A percentile compares a stretch with the other conserved stretches of the same genome.
Conservation (phyloP, 2,113 vertebrate genomes). For the Microcebus ravelobensis region DNA sequence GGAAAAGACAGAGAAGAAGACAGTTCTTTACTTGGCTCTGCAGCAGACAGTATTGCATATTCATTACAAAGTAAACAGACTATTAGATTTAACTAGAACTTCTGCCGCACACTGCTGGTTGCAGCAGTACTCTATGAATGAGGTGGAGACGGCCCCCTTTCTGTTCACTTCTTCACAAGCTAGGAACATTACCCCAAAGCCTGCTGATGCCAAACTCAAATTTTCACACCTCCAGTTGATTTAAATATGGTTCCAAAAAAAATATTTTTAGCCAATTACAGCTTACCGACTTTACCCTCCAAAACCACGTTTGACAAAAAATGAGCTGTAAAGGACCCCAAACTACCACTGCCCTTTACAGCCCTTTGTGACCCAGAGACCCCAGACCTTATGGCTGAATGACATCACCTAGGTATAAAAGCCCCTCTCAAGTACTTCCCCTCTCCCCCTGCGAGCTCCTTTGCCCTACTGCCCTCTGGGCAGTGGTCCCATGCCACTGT, state of each 20-base stretch:
- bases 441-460: background rate
- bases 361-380: background rate
- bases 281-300: background rate
- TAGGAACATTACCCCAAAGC: background rate
- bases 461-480: background rate
- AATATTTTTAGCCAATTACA: background rate
- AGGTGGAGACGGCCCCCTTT: background rate
- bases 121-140: background rate
- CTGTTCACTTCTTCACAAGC: background rate
- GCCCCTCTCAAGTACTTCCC: background rate
- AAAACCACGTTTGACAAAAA: background rate
- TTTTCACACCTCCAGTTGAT: background rate
- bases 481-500: background rate
- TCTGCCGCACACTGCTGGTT: background rate
- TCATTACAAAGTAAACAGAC: background rate
- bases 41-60: background rate
- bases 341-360: background rate
- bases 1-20: background rate
- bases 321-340: background rate
- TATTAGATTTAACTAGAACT: background rate
- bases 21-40: background rate
- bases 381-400: background rate
- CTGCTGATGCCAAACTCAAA: background rate
- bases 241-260: background rate
- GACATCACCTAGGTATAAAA: background rate